Evolutionary conservation across 2,113 vertebrate species (phyloP), one percentile per base, ranked within the genome.

Genomic region (Dicerorhinus sumatrensis): DNA sequence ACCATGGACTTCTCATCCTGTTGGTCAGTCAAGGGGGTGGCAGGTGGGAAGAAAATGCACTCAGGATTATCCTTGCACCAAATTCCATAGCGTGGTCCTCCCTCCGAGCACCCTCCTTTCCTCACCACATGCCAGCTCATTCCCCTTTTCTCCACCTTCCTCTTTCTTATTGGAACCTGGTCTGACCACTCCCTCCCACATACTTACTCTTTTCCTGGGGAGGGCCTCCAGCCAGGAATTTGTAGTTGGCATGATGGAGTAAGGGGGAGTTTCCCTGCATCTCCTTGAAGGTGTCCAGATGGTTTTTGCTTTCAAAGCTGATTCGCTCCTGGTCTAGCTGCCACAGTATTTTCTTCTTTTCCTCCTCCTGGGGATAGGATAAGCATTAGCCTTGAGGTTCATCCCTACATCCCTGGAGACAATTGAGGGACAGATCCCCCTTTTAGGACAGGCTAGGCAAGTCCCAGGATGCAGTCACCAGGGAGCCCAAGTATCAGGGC

Each of bases 121-220:
- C 18, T 58, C 0, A 3, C 31, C 18, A 84, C 29, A 23, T 46
- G 2, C 31, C 25, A 56, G 20, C 60, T 31, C 7, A 27, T 10
- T 33, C 21, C 16, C 56, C 2, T 39, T 31, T 13, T 3, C 12
- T 29, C 42, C 54, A 36, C 29, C 9, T n/a, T 42, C 58, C 75
- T n/a, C 46, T 8, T 36, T n/a, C 67, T 23, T 12, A 12, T 27
- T 12, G 0, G 0, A 18, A 36, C 27, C 17, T 46, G n/a, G 25
- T 36, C 36, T 62, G 29, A 42, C 39, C 3, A 0, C 10, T 16
- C 11, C 48, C 29, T 36, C 2, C 13, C 42, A 58, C 0, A 4
- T 29, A 98, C 99, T 99, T 97, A 99, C 98, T 99, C 97, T 98
- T 99, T 54, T 2, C 62, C 13, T 46, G 54, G 14, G 96, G 27